Base-by-base conservation (phyloP, 2,113 vertebrate genomes). In the Amblyopsis rosae region DNA sequence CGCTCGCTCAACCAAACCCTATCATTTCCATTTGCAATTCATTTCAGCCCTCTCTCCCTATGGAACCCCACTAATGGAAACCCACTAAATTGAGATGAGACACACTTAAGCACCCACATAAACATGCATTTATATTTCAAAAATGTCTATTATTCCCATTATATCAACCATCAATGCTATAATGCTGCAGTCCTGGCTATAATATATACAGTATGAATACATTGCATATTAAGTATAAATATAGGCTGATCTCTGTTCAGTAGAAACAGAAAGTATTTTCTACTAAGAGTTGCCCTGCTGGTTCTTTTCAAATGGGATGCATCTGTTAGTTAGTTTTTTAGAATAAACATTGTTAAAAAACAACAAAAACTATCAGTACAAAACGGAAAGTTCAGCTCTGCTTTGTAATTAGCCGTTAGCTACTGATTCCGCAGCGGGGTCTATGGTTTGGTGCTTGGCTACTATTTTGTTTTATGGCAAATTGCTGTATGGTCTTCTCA, bases 11-110 rank as follows among this genome's bases (percentile, higher is more conserved):
- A 59, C 70, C 55, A 32, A 83, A 78, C 64, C 68, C 55, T 54
- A 73, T 82, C 75, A 68, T 89, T 86, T 90, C 81, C 79, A 82
- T 88, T 85, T 80, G 80, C 75, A 77, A 84, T 83, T 86, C 62
- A 83, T 84, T 80, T 82, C 70, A 75, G 62, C 65, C 48, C 32
- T 63, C 74, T 84, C 62, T 69, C 70, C 69, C 74, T 47, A 70
- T 46, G 59, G 72, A 75, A 72, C 59, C 55, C 4, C 33, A 8
- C 2, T 12, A 50, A 7, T n/a, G n/a, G 72, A 75, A 72, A 62
- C 55, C 4, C 33, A 8, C 2, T 12, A 50, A 7, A 1, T 12
- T 49, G 33, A 26, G 26, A 2, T 3, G 35, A 10, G 67, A 73
- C 80, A 53, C 17, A n/a, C 12, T 45, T 45, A 60, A n/a, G 46